Percentiles rank a stretch among this genome's conserved stretches.
Conservation (phyloP, 2,888 invertebrate species). For the Zhuqinia jingwanae region DNA sequence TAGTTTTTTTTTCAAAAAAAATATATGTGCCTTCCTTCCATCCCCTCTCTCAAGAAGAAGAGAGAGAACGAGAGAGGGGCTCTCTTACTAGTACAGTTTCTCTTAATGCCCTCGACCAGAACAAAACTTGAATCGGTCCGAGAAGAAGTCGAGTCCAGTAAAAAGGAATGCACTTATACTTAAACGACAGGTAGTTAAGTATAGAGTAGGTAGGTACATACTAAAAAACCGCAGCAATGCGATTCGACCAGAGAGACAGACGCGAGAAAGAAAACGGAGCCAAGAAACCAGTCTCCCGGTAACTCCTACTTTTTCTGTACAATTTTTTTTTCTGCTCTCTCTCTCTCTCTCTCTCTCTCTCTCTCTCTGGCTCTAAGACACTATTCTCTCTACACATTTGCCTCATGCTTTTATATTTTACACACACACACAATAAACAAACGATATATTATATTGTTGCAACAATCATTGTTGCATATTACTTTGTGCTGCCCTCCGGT, state of each 20-base stretch:
- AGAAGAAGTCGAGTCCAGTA: too few species aligned
- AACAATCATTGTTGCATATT: conserved; percentile 57
- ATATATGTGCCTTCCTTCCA: background rate
- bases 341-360: conserved; percentile 1
- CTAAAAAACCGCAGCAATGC: conserved; percentile 44
- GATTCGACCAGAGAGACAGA: conserved; percentile 54
- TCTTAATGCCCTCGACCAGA: conserved; percentile 61
- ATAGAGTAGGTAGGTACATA: background rate
- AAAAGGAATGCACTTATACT: background rate
- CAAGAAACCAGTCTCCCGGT: conserved; percentile 73
- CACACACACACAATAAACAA: background rate
- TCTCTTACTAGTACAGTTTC: background rate
- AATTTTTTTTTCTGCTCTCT: conserved; percentile 35
- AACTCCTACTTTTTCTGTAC: conserved; percentile 64
- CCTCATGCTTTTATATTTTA: conserved; percentile 3
- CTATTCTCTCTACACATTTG: conserved; percentile 15
- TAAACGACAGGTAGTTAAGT: conserved; percentile 24
- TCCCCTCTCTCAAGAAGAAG: background rate
- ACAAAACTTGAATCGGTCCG: conserved; percentile 58
- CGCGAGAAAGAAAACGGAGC: conserved; percentile 63
- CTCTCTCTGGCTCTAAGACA: conserved; percentile 12
- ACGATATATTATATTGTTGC: conserved; percentile 21
- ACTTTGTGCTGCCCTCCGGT: conserved; percentile 36
- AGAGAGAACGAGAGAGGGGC: too few species aligned
- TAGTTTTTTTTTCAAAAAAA: conserved; percentile 11